Evolutionary conservation across 2,113 vertebrate genomes (phyloP), one percentile per base, ranked within the genome.

Genomic region (Phoenicopterus ruber): DNA sequence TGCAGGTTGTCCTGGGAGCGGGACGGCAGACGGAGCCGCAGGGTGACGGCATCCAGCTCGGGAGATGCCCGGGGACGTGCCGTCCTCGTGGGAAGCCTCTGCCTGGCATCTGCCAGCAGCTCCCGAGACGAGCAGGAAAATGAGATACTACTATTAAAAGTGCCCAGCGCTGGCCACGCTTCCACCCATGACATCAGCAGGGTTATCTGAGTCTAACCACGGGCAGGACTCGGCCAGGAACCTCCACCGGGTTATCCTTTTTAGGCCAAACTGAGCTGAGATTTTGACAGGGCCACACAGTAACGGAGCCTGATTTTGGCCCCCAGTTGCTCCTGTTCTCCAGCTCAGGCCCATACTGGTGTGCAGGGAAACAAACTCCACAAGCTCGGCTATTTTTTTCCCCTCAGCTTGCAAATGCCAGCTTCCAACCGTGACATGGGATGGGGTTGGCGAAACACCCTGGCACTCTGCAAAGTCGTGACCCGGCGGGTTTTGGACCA

Each of bases 131-230:
- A 77, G 78, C 87, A 91, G 88, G 66, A 94, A 96, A 91, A 91
- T 25, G 79, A 94, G 94, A 95, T 87, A 54, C 81, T 79, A 91
- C 91, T 92, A 96, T 94, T 94, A 96, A 85, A 97, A 94, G 94
- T 93, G 96, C 91, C 92, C 89, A 5, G 93, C 0, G n/a, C 85
- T 95, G 95, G 94, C 93, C 96, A 91, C 4, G 7, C 84, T 94
- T 79, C 65, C 92, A 87, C 66, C 83, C 81, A 18, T 95, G 95
- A 97, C 96, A 95, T 95, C 89, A 91, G 96, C 44, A 0, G 66
- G 57, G 93, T 95, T 90, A 96, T 90, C 84, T 6, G 24, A 95
- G 84, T 77, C 34, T 69, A 79, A 85, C 86, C 83, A 42, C 4
- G 6, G 92, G 92, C 95, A 97, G 93, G 16, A 57, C 93, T 82